These are phyloP conservation scores for Catonia carolina DNA, from an alignment of 2,888 invertebrate genomes.

Conservation along the genomic window DNA sequence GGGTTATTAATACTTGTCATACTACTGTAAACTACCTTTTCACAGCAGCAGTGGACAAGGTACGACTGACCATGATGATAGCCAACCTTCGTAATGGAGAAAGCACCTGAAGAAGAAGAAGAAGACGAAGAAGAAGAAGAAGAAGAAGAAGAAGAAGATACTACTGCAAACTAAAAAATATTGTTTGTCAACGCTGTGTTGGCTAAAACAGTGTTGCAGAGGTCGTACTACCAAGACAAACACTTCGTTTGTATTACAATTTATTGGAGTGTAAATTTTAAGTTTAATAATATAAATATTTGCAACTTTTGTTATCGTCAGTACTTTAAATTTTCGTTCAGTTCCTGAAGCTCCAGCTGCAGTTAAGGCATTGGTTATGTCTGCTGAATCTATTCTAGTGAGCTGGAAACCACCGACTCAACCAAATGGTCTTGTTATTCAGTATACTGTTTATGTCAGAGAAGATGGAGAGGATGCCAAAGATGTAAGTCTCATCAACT, in stretches of 20 bases:
- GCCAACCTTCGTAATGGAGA: too few species aligned
- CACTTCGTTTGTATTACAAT: background rate
- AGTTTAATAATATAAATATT: background rate
- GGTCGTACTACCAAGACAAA: too few species aligned
- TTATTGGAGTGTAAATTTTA: background rate
- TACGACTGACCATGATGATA: too few species aligned
- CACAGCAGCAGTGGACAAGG: too few species aligned
- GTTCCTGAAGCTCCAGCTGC: constrained; percentile 91
- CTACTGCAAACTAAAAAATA: too few species aligned
- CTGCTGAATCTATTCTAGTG: constrained; percentile 81
- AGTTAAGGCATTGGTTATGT: constrained; percentile 89
- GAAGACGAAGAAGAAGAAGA: too few species aligned
- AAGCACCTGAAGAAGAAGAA: too few species aligned
- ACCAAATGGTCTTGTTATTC: constrained; percentile 87
- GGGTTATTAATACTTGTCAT: too few species aligned
- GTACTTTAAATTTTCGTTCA: constrained; percentile 41
- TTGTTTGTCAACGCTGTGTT: too few species aligned
- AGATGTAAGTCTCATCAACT: constrained; percentile 36
- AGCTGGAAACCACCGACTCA: constrained; percentile 91
- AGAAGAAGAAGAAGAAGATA: too few species aligned
- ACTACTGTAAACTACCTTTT: too few species aligned
- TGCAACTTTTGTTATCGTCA: background rate
- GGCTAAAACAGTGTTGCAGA: too few species aligned
- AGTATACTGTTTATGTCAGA: constrained; percentile 76
- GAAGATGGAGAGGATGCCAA: constrained; percentile 39